Percentiles rank a stretch among this genome's conserved stretches.
Conservation (phyloP, 2,113 vertebrate genomes). For the Atlantisia rogersi region DNA sequence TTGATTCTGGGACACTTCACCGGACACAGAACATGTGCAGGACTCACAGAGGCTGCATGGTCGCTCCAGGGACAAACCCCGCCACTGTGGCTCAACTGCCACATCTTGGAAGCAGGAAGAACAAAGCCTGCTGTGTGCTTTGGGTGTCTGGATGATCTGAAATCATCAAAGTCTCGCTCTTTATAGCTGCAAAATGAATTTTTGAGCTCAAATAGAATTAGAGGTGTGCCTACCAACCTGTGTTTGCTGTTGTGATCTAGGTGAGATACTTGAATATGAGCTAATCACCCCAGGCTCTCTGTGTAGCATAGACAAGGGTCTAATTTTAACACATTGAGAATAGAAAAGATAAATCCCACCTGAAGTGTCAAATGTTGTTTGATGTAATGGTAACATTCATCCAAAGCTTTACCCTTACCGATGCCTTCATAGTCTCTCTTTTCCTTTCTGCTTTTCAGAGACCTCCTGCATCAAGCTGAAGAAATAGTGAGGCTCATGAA, state of each 20-base stretch:
- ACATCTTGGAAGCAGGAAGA: background rate
- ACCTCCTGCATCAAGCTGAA: slow-evolving; percentile 67
- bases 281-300: background rate
- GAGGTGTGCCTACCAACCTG: background rate
- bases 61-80: background rate
- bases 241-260: background rate
- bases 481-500: slow-evolving; percentile 71
- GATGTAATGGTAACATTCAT: background rate
- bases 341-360: background rate
- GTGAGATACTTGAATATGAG: background rate
- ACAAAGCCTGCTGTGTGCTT: background rate
- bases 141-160: background rate
- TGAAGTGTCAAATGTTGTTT: background rate
- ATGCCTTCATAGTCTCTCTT: background rate
- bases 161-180: background rate
- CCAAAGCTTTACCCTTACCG: background rate
- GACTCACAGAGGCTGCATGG: background rate
- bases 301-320: background rate
- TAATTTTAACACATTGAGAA: background rate
- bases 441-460: slow-evolving; percentile 51
- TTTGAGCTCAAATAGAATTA: background rate
- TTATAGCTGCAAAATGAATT: background rate
- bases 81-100: background rate
- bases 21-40: background rate
- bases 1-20: background rate